Percentiles rank a stretch among this genome's conserved stretches.
Conservation (phyloP, 2,797 vertebrate genomes). For the Sarcophilus harrisii region DNA sequence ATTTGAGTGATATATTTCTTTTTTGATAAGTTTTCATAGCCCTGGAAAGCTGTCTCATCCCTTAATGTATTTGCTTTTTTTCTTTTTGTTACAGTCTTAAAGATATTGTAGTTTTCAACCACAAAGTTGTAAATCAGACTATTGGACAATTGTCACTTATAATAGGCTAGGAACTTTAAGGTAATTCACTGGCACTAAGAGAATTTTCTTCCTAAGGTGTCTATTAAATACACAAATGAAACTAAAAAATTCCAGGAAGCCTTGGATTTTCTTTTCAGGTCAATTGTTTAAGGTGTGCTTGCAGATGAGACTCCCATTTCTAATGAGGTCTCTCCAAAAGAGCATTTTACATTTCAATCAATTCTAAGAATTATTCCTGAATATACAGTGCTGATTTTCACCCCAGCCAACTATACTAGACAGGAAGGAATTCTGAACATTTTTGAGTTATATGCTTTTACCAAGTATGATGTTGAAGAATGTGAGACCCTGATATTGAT, state of each 20-base stretch:
- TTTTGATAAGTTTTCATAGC: conserved; percentile 69
- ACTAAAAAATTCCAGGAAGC: neutral
- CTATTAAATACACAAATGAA: conserved; percentile 46
- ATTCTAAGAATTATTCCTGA: neutral
- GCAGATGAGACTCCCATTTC: conserved; percentile 44
- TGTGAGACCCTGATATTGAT: conserved; percentile 53
- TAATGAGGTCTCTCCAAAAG: conserved; percentile 31
- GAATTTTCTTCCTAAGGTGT: conserved; percentile 3
- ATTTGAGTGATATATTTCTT: conserved; percentile 70
- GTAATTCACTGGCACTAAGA: conserved; percentile 43
- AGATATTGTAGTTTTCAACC: conserved; percentile 60
- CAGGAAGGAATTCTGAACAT: neutral
- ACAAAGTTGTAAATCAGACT: conserved; percentile 55
- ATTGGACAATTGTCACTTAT: conserved; percentile 67
- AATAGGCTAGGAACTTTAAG: conserved; percentile 45
- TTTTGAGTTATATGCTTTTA: conserved; percentile 57
- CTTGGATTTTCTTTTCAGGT: neutral
- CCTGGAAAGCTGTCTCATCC: conserved; percentile 71
- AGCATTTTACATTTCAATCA: neutral
- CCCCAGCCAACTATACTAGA: neutral
- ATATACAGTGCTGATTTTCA: conserved; percentile 1
- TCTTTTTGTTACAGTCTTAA: conserved; percentile 37
- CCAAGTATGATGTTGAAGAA: conserved; percentile 48
- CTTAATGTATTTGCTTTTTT: conserved; percentile 64
- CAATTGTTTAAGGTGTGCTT: conserved; percentile 38